Percentiles rank a stretch among this genome's conserved stretches.
phyloP scores from a whole-genome alignment of 2,113 vertebrate species.

The Henicopernis longicauda region DNA sequence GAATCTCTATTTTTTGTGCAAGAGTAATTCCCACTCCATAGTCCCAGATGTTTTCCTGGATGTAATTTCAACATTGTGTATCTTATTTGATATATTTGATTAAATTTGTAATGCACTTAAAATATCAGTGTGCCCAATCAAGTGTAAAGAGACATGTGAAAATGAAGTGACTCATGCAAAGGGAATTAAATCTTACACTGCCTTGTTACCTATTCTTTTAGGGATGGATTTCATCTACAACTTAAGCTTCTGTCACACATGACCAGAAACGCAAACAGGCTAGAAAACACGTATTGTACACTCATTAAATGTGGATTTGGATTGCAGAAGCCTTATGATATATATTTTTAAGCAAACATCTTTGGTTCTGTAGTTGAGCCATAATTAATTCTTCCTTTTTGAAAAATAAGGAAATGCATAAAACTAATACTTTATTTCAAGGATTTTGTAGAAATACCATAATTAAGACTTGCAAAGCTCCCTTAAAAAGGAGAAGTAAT shows the following conservation, averaged over 20 bases:
- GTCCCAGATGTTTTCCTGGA: constrained; percentile 38
- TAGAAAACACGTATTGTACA: not conserved
- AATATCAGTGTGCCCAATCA: constrained; percentile 13
- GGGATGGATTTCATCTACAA: not conserved
- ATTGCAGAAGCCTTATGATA: not conserved
- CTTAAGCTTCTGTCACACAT: not conserved
- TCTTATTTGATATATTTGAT: constrained; percentile 19
- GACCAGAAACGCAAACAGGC: not conserved
- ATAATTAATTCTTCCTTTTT: not conserved
- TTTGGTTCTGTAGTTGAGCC: not conserved
- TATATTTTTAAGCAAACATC: not conserved
- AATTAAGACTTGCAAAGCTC: not conserved
- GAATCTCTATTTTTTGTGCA: not conserved
- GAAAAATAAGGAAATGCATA: not conserved
- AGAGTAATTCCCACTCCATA: not conserved
- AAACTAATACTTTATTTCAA: not conserved
- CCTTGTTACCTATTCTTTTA: not conserved
- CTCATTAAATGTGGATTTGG: not conserved
- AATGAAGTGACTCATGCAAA: constrained; percentile 26
- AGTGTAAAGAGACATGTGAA: not conserved
- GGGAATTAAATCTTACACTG: constrained; percentile 8
- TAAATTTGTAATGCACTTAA: constrained; percentile 39
- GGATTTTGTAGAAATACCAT: not conserved
- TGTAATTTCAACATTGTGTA: not conserved
- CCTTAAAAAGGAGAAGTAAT: not conserved